Base-by-base conservation (phyloP, 1,140 invertebrate genomes). In the Cheumatopsyche charites region DNA sequence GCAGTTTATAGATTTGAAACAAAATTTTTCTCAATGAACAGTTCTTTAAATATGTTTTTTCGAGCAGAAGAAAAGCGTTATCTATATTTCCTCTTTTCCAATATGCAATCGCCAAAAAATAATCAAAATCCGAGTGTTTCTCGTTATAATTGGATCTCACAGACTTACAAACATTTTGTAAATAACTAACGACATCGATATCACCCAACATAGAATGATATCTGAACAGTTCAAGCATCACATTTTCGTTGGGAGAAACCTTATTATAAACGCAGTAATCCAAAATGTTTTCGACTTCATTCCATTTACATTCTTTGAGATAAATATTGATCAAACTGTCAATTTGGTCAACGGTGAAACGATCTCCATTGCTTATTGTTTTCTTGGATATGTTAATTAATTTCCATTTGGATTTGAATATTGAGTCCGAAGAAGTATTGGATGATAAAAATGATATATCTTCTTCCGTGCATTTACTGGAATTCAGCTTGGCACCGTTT, bases 31-130 rank as follows among this genome's bases (percentile, higher is more conserved):
- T 45, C 13, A 73, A 11, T 23, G 25, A 42, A 12, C 17, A 7
- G 62, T 71, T 71, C 6, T 36, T 67, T 36, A 62, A 23, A 55
- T 70, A 73, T n/a, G 66, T 45, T 19, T 62, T 21, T 12, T 67
- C 11, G 42, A 73, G 73, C 0, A 62, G 26, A 17, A 26, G 21
- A 0, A 75, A 52, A 11, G 45, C 71, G 29, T 62, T 67, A 12
- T 70, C 47, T 15, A 75, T 47, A 26, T 73, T 72, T 23, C 73
- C 73, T 62, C 62, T 72, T 26, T 66, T 70, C 73, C 73, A 72
- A 49, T 70, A 25, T 5, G 73, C 66, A 58, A 61, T 55, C 2
- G 58, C 73, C 29, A 75, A 49, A 43, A 66, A 75, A 61, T 75
- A 63, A 26, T 75, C 45, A 45, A 72, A 72, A 23, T 72, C 9